These are phyloP conservation scores for Drosophila chauvacae DNA, from an alignment of 1,140 invertebrate genomes.

Conservation along the genomic window DNA sequence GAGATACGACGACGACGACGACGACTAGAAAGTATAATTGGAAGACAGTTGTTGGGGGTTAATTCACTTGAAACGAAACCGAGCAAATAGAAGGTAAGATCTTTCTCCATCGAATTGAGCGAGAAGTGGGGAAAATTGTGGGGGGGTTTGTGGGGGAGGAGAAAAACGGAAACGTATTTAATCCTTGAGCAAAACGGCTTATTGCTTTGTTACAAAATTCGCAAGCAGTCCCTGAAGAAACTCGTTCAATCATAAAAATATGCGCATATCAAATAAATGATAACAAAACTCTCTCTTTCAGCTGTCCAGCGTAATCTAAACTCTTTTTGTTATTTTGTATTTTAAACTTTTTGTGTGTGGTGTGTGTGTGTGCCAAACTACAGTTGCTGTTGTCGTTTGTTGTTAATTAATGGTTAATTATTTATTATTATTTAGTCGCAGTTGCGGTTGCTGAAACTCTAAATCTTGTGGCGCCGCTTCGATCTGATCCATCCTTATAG, in stretches of 20 bases:
- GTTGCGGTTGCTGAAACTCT: conserved; percentile 77
- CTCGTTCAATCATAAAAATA: conserved; percentile 66
- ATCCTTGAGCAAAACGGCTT: conserved; percentile 75
- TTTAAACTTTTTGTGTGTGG: conserved; percentile 18
- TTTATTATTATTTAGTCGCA: conserved; percentile 58
- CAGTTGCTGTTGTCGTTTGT: conserved; percentile 44
- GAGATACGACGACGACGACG: conserved; percentile 29
- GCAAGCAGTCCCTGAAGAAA: conserved; percentile 80
- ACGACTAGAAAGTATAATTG: conserved; percentile 70
- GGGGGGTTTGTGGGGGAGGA: background rate
- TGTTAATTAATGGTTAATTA: conserved; percentile 58
- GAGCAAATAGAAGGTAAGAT: conserved; percentile 1
- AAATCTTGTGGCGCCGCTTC: conserved; percentile 71
- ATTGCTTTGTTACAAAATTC: conserved; percentile 77
- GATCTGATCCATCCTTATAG: conserved; percentile 47
- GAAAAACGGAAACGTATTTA: conserved; percentile 39
- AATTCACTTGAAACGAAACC: conserved; percentile 49
- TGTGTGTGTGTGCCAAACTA: conserved; percentile 48
- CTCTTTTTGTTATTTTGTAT: conserved; percentile 8
- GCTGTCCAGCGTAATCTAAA: conserved; percentile 31
- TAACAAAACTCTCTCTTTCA: conserved; percentile 65
- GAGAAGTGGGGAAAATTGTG: conserved; percentile 1
- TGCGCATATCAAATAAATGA: conserved; percentile 76
- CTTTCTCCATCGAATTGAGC: conserved; percentile 13
- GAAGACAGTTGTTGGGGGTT: conserved; percentile 78